Base-by-base conservation (phyloP, 2,888 invertebrate genomes). In the Sinodicranocentrus sp. region DNA sequence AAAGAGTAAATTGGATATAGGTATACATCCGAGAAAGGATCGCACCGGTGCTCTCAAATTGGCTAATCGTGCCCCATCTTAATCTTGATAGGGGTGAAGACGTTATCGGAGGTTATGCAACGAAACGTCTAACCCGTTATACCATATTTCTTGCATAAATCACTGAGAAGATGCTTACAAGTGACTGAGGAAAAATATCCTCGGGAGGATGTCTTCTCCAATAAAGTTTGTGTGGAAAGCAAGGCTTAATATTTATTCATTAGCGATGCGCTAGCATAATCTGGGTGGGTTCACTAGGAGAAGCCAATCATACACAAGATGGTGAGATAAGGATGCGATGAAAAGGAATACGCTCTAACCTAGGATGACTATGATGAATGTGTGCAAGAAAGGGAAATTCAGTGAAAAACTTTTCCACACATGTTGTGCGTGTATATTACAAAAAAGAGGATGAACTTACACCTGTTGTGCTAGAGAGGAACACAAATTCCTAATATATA, bases 401-500 rank as follows among this genome's bases (percentile, higher is more conserved):
- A 39, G 48, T 10, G 5, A 48, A 3, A 48, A 10, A 48, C 15
- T 10, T 2, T n/a, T 10, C 2, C 48, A 2, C 5, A 48, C 3
- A n/a, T 39, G 39, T 5, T 39, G 13, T 48, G 2, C n/a, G 48
- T 15, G 15, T 48, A 10, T 6, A 48, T 10, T 48, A 10, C 15
- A n/a, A n/a, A n/a, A n/a, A n/a, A n/a, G n/a, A n/a, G n/a, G n/a
- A n/a, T n/a, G n/a, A n/a, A n/a, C 6, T 52, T 52, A 71, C 71
- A 78, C 78, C 72, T 79, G 79, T 76, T 82, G 70, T 63, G 26
- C 48, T 33, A 13, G 33, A 71, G 5, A 17, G 52, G 19, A 39
- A 21, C 33, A 43, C 2, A 43, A 21, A 10, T 15, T 26, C 17
- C 23, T 54, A 6, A 15, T 52, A 48, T 25, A 2, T 63, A 21